These are phyloP conservation scores for Neodon shergylaensis DNA, from an alignment of 2,113 vertebrate species.

Conservation along the genomic window DNA sequence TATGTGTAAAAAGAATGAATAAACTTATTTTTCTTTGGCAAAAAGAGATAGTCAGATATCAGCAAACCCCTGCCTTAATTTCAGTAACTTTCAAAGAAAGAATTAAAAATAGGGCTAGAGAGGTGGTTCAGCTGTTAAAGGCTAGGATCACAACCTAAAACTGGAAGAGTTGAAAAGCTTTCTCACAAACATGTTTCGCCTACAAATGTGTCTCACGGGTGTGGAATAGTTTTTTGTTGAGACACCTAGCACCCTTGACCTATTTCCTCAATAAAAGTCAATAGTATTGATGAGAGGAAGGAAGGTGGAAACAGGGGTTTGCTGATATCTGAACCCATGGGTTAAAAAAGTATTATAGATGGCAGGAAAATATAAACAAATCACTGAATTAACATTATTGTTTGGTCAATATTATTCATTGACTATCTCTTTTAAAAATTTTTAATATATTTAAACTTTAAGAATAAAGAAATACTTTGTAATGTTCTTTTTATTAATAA, in stretches of 20 bases:
- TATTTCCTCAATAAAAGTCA: neutral
- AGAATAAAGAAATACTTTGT: neutral
- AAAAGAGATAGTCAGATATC: too few species aligned
- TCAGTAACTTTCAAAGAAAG: neutral
- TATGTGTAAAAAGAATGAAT: neutral
- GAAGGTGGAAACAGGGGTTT: neutral
- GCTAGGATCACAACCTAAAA: neutral
- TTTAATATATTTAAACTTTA: neutral
- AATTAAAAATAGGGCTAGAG: neutral
- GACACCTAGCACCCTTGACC: neutral
- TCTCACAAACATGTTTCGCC: neutral
- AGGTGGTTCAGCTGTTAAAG: neutral
- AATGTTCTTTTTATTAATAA: neutral
- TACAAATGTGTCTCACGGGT: neutral
- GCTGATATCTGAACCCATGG: neutral
- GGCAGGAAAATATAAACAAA: neutral
- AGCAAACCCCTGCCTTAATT: neutral
- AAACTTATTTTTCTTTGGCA: neutral
- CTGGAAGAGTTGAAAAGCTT: neutral
- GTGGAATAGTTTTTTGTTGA: neutral
- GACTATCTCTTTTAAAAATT: neutral
- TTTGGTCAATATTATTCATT: neutral
- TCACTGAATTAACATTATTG: neutral
- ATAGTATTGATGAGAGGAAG: neutral
- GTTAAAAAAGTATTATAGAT: neutral